Evolutionary conservation across 2,113 vertebrate species (phyloP).

Genomic region (Panthera leo): DNA sequence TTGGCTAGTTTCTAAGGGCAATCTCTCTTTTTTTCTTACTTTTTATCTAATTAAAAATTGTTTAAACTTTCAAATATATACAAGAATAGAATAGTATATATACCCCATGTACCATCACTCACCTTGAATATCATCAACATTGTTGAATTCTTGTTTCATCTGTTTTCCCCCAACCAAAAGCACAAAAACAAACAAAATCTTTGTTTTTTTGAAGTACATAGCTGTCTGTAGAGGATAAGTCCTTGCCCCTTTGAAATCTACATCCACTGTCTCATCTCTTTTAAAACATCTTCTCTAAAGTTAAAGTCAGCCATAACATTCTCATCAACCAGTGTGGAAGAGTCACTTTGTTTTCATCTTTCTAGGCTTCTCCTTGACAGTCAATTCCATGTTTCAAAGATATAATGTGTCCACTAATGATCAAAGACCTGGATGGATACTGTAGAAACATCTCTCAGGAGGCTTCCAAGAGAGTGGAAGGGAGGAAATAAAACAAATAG

Average conservation of each 20-base stretch:
- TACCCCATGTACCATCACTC: neutral
- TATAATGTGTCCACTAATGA: neutral
- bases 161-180: neutral
- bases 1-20: neutral
- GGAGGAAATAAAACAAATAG: conserved; percentile 21
- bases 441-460: neutral
- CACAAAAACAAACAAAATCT: neutral
- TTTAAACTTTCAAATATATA: neutral
- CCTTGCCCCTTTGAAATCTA: neutral
- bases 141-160: neutral
- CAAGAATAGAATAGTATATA: neutral
- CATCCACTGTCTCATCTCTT: neutral
- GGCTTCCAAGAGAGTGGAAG: neutral
- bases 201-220: neutral
- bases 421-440: neutral
- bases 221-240: neutral
- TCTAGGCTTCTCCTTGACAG: neutral
- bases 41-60: neutral
- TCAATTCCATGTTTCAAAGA: conserved; percentile 38
- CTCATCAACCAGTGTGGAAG: neutral
- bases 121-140: neutral
- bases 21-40: neutral
- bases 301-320: neutral
- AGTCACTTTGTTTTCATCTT: conserved; percentile 13
- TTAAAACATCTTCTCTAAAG: neutral